Percentiles rank a stretch among this genome's conserved stretches.
These are phyloP conservation scores for Delphinus delphis DNA, from an alignment of 2,113 vertebrate genomes.

Conservation along the genomic window DNA sequence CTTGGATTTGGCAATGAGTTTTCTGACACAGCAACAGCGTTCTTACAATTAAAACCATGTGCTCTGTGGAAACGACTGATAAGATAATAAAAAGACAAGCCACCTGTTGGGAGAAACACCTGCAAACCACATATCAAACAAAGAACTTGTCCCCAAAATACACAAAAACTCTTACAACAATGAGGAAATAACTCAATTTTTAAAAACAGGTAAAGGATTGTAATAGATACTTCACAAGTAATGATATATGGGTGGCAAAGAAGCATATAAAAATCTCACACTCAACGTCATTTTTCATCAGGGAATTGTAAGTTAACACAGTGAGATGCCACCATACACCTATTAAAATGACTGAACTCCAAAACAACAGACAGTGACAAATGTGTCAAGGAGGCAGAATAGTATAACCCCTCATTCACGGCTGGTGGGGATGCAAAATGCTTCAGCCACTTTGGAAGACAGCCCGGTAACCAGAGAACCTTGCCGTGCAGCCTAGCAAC, in stretches of 20 bases:
- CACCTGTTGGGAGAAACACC: neutral
- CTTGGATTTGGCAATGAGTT: neutral
- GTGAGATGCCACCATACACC: neutral
- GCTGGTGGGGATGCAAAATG: neutral
- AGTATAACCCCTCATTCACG: neutral
- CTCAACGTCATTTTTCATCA: neutral
- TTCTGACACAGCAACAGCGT: neutral
- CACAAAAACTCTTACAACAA: neutral
- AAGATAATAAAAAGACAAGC: neutral
- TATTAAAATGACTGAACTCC: neutral
- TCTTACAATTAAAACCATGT: neutral
- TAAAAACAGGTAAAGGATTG: neutral
- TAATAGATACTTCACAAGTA: neutral
- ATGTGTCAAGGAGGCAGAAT: fast-evolving
- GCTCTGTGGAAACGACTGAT: neutral
- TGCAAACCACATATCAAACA: neutral
- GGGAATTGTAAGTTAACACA: neutral
- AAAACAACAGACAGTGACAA: neutral
- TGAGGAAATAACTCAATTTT: neutral
- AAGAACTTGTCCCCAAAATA: neutral
- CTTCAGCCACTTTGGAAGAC: neutral
- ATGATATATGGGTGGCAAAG: neutral
- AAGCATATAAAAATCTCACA: neutral
- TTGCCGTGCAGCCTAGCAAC: fast-evolving
- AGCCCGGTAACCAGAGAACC: neutral